Percentiles rank a stretch among this genome's conserved stretches.
phyloP scores from a whole-genome alignment of 1,140 invertebrate genomes.

The Galendromus occidentalis region DNA sequence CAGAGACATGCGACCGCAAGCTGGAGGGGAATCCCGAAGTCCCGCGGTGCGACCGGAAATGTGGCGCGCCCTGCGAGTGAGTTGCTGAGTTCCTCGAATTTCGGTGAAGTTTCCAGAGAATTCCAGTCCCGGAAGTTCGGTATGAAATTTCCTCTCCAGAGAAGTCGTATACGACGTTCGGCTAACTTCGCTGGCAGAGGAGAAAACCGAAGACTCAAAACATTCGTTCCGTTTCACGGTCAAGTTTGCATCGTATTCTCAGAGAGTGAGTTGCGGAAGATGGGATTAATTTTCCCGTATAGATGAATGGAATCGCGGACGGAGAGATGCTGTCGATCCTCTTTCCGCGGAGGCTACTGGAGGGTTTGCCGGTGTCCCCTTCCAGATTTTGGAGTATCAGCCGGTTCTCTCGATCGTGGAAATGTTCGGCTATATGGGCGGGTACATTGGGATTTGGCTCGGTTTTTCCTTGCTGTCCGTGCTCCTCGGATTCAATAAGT shows the following conservation, averaged over 20 bases:
- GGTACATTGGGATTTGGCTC: constrained; percentile 2
- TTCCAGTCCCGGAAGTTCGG: not conserved
- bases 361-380: too few relatives aligned
- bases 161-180: not conserved
- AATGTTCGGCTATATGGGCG: constrained; percentile 5
- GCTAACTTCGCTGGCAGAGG: not conserved
- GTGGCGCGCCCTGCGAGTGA: not conserved
- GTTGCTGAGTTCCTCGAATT: not conserved
- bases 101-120: not conserved
- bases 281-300: too few relatives aligned
- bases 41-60: not conserved
- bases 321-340: too few relatives aligned
- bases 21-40: not conserved
- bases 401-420: not conserved
- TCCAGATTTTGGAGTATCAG: not conserved
- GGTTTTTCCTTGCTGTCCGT: not conserved
- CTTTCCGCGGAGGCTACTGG: too few relatives aligned
- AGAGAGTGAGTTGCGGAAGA: not conserved
- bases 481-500: not conserved
- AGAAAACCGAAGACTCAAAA: not conserved
- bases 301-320: too few relatives aligned
- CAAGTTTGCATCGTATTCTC: constrained; percentile 4
- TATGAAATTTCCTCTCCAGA: not conserved
- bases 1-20: not conserved
- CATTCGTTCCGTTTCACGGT: not conserved